Evolutionary conservation across 2,888 invertebrate species (phyloP).

Genomic region (Kryphioiulus occultus): DNA sequence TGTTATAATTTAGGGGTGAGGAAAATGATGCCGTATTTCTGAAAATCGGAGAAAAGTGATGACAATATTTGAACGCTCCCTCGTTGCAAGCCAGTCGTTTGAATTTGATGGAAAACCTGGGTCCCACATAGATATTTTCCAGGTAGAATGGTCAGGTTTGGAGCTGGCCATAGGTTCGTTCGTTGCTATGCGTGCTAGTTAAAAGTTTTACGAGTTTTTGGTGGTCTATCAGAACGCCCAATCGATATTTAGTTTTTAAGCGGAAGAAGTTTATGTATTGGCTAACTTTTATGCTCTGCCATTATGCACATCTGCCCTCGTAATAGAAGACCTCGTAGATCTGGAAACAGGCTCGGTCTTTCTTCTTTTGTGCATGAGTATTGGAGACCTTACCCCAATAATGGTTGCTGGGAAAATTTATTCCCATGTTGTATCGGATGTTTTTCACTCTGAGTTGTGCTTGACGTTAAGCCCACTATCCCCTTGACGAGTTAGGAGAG

Average conservation of each 20-base stretch:
- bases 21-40: too few species aligned
- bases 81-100: not conserved
- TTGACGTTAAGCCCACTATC: not conserved
- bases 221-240: not conserved
- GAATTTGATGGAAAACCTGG: not conserved
- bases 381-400: not conserved
- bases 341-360: not conserved
- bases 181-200: not conserved
- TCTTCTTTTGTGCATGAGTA: not conserved
- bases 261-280: not conserved
- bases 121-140: not conserved
- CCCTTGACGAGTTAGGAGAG: not conserved
- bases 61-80: too few species aligned
- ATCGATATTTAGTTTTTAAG: conserved; percentile 17
- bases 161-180: not conserved
- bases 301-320: conserved; percentile 7
- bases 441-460: not conserved
- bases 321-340: not conserved
- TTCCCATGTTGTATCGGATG: conserved; percentile 16
- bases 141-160: not conserved
- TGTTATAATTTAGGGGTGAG: too few species aligned
- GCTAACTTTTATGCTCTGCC: not conserved
- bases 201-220: conserved; percentile 9
- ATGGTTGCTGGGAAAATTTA: not conserved
- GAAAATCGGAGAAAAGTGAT: too few species aligned